Base-by-base conservation (phyloP, 2,888 invertebrate genomes). In the Amiota communis region DNA sequence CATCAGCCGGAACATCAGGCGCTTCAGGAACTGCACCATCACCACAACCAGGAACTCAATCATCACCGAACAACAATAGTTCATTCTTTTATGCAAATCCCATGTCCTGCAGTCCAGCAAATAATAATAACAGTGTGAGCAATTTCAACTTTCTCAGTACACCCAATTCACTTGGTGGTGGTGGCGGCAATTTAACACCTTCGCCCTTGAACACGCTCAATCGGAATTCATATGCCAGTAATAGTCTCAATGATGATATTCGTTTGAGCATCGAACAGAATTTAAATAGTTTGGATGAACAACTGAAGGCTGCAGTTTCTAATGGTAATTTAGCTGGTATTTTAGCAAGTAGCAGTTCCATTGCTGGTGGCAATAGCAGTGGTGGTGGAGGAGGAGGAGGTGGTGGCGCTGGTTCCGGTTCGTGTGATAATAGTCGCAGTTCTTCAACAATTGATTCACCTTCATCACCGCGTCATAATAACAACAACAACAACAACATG, bases 241-340 rank as follows among this genome's bases (percentile, higher is more conserved):
- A 87, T 63, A 86, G 87, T 68, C 79, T 87, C 68, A 85, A 87
- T 64, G 88, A 87, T 72, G 88, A 87, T 61, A 78, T 86, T 15
- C 85, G 87, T 4, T 74, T 88, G 15, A 90, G 88, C 77, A 87
- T 89, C 75, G 89, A 89, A 69, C 87, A 89, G 75, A 90, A 89
- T 77, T 90, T 91, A 8, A 90, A 91, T n/a, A 90, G 90, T 8
- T 76, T 89, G 46, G 90, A 91, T 13, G 92, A 92, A 72, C 92
- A 92, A 15, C 93, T 94, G 80, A 93, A 93, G 72, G 81, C 80
- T 8, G 84, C 84, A 8, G 82, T 85, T 0, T 88, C 88, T 1
- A 88, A 92, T 91, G 68, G 92, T 89, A 36, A 91, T 87, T 59
- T 83, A 65, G 82, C 85, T 11, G 85, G 83, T 12, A 63, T 84